Evolutionary conservation across 1,140 invertebrate species (phyloP).

Genomic region (Drosophila tsacasi): DNA sequence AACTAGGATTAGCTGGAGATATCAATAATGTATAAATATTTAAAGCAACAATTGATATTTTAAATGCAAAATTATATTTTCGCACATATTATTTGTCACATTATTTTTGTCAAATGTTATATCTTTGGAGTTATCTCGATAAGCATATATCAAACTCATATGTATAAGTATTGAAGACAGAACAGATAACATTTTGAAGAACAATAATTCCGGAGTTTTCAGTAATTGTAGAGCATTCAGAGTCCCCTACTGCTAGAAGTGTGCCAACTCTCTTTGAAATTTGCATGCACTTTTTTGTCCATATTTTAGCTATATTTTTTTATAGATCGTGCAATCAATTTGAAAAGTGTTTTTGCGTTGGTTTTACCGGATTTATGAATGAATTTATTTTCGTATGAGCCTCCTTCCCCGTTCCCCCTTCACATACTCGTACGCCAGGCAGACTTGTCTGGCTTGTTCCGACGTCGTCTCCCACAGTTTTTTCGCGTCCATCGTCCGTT

Average conservation of each 20-base stretch:
- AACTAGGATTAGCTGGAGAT: too few relatives aligned
- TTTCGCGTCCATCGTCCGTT: slow-evolving; percentile 36
- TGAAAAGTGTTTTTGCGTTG: slow-evolving; percentile 78
- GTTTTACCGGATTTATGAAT: slow-evolving; percentile 84
- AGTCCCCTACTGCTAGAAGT: neutral
- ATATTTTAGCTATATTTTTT: slow-evolving; percentile 46
- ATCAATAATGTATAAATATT: too few relatives aligned
- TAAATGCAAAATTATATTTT: too few relatives aligned
- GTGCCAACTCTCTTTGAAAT: slow-evolving; percentile 11
- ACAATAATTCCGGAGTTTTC: neutral
- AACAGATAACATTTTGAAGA: neutral
- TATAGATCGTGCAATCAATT: slow-evolving; percentile 78
- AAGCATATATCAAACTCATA: too few relatives aligned
- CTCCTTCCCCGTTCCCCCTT: slow-evolving; percentile 10
- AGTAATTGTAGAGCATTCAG: slow-evolving; percentile 11
- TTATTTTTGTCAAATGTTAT: too few relatives aligned
- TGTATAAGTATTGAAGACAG: too few relatives aligned
- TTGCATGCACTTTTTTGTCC: slow-evolving; percentile 44
- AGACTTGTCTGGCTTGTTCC: slow-evolving; percentile 76
- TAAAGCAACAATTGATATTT: too few relatives aligned
- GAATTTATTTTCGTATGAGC: slow-evolving; percentile 78
- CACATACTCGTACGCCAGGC: slow-evolving; percentile 44
- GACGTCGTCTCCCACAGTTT: slow-evolving; percentile 54
- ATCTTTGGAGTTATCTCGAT: too few relatives aligned
- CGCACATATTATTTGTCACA: too few relatives aligned